phyloP scores from a whole-genome alignment of 2,888 invertebrate genomes.

The Campopleginae sp. region DNA sequence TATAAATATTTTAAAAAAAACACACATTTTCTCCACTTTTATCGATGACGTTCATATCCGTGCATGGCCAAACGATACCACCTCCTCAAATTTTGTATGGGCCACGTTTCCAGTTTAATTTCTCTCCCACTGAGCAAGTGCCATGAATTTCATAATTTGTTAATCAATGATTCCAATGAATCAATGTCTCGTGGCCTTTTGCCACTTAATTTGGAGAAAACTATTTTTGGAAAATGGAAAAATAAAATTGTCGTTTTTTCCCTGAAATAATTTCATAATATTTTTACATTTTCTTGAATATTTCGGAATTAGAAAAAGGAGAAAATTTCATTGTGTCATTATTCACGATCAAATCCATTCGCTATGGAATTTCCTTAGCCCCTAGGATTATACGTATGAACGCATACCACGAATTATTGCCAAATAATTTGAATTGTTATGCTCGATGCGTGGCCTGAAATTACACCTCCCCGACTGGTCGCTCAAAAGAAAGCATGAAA shows the following conservation, averaged over 20 bases:
- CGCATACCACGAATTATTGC: slow-evolving; percentile 54
- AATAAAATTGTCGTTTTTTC: background rate
- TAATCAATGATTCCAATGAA: background rate
- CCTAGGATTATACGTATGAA: slow-evolving; percentile 11
- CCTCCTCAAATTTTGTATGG: background rate
- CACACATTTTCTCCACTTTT: slow-evolving; percentile 12
- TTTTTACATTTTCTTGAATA: background rate
- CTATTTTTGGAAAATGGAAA: background rate
- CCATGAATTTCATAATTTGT: background rate
- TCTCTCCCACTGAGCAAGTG: background rate
- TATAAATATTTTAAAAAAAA: slow-evolving; percentile 20
- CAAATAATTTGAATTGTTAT: slow-evolving; percentile 66
- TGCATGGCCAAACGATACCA: slow-evolving; percentile 75
- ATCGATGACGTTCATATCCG: slow-evolving; percentile 67
- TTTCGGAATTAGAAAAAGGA: background rate
- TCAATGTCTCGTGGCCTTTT: background rate
- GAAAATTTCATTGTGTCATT: background rate
- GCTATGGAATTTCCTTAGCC: slow-evolving; percentile 22
- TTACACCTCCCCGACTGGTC: slow-evolving; percentile 46
- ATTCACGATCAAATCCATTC: background rate
- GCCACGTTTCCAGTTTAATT: background rate
- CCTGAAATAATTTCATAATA: background rate
- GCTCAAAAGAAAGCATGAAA: slow-evolving; percentile 58
- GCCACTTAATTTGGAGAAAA: background rate
- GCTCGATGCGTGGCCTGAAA: slow-evolving; percentile 57